A percentile compares a stretch with the other conserved stretches of the same genome.
These are phyloP conservation scores for Ciconia maguari DNA, from an alignment of 2,113 vertebrate genomes.

Conservation along the genomic window DNA sequence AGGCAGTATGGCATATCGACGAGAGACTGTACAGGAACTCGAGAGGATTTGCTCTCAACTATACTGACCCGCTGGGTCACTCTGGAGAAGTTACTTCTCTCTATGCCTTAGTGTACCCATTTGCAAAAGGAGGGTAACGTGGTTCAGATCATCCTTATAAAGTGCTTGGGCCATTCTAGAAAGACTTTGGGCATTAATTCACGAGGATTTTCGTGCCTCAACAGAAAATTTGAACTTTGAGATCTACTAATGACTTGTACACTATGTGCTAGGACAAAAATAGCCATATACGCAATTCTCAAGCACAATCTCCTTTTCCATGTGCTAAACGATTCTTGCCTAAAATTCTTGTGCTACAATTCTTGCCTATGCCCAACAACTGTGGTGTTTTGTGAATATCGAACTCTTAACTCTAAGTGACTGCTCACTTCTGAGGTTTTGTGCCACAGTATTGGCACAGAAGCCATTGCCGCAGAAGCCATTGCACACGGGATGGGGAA, in stretches of 20 bases:
- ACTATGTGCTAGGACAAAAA: neutral
- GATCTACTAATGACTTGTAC: neutral
- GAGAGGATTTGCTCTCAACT: neutral
- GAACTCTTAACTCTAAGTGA: neutral
- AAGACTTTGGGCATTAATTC: neutral
- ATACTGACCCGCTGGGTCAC: neutral
- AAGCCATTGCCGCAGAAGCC: neutral
- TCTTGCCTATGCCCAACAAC: neutral
- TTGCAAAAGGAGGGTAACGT: neutral
- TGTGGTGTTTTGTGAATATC: neutral
- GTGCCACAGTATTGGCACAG: neutral
- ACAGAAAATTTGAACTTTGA: neutral
- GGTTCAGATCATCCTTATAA: constrained; percentile 22
- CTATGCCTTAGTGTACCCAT: neutral
- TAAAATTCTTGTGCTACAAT: neutral
- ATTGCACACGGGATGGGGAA: neutral
- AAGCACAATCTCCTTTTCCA: neutral
- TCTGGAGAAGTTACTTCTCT: neutral
- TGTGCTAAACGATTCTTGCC: neutral
- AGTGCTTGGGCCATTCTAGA: constrained; percentile 36
- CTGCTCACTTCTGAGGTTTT: neutral
- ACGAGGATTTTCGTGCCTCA: neutral
- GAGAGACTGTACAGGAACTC: constrained; percentile 2
- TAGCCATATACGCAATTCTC: neutral
- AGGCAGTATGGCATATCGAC: neutral